Evolutionary conservation across 2,797 vertebrate species (phyloP), one percentile per base, ranked within the genome.

Genomic region (Xerus rutilus): DNA sequence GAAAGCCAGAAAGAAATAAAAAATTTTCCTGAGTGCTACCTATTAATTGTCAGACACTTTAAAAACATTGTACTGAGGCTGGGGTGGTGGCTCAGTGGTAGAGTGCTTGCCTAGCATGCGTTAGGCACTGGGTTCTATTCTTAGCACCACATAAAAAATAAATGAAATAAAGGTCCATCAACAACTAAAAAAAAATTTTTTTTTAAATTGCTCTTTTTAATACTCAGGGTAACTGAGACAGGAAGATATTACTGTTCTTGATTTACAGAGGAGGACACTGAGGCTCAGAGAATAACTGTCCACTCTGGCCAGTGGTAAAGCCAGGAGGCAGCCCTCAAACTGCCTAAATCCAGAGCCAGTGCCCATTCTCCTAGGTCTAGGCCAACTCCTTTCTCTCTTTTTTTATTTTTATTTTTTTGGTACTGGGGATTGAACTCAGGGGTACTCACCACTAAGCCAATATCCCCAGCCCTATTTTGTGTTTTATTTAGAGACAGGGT

Each of bases 331-430:
- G 21, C 52, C 43, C 35, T 73, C 57, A 45, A 67, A 43, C 39
- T 64, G 47, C 69, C 35, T 9, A 47, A 83, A 43, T 39, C 57
- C 39, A 30, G 17, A 84, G 20, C 52, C 28, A 39, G 2, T 64
- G 32, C 32, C 59, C 59, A 79, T 91, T 94, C 76, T 84, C 87
- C 72, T n/a, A 47, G 45, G 88, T 83, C 64, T 47, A 76, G 54
- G 67, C 54, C 72, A 87, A 92, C 43, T 15, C 23, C 57, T 95
- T 86, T 90, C 88, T 95, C 96, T 86, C 39, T 39, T 39, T 39
- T 39, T 39, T 39, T 39, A 39, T 39, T 39, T 39, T 39, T 39
- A 39, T 39, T 39, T 39, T 39, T 39, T 39, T 39, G 39, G 39
- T 39, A 39, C 39, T 39, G 39, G 39, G 39, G 39, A 39, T 39